Evolutionary conservation across 2,113 vertebrate species (phyloP).

Genomic region (Sylvietta virens): DNA sequence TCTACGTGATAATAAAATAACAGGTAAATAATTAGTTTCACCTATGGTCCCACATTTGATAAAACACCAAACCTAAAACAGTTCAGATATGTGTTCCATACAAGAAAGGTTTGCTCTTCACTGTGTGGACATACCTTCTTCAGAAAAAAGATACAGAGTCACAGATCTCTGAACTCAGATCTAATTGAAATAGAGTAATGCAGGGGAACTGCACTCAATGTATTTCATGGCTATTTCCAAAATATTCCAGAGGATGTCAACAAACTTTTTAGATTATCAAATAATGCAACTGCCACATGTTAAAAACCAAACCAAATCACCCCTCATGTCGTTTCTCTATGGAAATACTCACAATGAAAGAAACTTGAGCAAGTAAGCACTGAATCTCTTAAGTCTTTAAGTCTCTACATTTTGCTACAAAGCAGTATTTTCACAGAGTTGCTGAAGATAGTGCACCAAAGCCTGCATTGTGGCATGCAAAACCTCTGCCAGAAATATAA

Average conservation of each 20-base stretch:
- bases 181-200: neutral
- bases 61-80: neutral
- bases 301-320: neutral
- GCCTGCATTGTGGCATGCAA: neutral
- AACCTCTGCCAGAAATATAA: neutral
- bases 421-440: neutral
- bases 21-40: neutral
- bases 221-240: neutral
- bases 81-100: neutral
- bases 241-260: neutral
- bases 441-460: neutral
- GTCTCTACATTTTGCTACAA: neutral
- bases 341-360: neutral
- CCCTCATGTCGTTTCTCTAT: neutral
- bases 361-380: neutral
- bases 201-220: neutral
- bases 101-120: neutral
- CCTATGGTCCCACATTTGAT: neutral
- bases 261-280: neutral
- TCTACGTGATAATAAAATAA: neutral
- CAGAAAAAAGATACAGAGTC: neutral
- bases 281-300: neutral
- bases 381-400: neutral
- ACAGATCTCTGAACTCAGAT: neutral
- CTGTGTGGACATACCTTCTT: neutral